Conservation (phyloP, 2,113 vertebrate species). For the Chaetodon auriga region DNA sequence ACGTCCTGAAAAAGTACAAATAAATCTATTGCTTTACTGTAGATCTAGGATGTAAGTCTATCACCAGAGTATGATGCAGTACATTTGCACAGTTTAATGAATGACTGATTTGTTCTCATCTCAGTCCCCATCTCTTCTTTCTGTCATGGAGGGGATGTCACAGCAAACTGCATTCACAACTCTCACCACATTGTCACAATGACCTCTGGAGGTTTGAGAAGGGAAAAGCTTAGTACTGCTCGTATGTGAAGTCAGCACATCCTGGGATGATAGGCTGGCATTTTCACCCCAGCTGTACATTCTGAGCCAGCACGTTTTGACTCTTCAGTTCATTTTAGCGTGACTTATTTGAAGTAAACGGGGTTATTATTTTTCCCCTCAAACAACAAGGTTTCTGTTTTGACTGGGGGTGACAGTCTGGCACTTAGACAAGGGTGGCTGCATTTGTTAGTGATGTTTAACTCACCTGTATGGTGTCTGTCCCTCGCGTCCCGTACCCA, state of each 20-base stretch:
- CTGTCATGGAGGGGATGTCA: background rate
- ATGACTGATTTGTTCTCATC: background rate
- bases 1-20: constrained; percentile 60
- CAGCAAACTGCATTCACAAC: too few relatives aligned
- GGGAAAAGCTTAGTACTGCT: background rate
- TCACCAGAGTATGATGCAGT: background rate
- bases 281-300: background rate
- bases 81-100: background rate
- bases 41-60: background rate
- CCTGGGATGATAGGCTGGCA: too few relatives aligned
- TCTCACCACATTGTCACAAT: background rate
- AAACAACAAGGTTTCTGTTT: too few relatives aligned
- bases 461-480: constrained; percentile 63
- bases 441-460: background rate
- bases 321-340: background rate
- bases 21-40: background rate
- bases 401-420: too few relatives aligned
- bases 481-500: constrained; percentile 24
- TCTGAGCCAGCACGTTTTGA: background rate
- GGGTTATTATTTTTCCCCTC: too few relatives aligned
- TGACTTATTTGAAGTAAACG: too few relatives aligned
- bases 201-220: background rate
- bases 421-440: too few relatives aligned
- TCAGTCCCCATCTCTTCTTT: background rate
- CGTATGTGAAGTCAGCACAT: background rate